These are phyloP conservation scores for Micromussa lordhowensis DNA, from an alignment of 92 coral and sea anemone genomes.

Conservation along the genomic window DNA sequence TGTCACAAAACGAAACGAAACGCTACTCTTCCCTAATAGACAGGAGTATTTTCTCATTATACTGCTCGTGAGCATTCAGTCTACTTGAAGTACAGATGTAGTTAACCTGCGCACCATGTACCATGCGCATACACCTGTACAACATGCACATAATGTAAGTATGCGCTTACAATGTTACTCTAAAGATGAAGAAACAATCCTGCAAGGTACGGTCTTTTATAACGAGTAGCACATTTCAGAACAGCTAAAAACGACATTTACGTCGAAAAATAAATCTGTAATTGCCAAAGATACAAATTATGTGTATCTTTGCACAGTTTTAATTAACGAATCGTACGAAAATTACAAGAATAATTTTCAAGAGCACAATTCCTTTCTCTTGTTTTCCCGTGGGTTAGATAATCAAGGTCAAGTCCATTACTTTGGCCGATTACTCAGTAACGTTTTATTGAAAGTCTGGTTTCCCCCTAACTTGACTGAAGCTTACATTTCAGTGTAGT, in stretches of 20 bases:
- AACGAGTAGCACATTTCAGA: neutral
- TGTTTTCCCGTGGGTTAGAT: neutral
- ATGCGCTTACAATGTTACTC: too few species aligned
- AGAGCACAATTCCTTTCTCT: neutral
- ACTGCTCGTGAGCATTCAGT: too few species aligned
- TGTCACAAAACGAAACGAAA: neutral
- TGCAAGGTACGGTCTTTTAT: neutral
- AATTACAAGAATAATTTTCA: neutral
- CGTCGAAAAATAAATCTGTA: neutral
- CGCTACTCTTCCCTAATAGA: neutral
- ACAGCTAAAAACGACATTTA: neutral
- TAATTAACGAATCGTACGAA: neutral
- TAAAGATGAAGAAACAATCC: too few species aligned
- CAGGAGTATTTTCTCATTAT: neutral
- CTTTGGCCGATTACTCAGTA: neutral
- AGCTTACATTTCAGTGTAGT: neutral
- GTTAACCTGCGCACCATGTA: neutral
- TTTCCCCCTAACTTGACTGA: neutral
- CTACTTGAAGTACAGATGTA: neutral
- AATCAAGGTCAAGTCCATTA: too few species aligned
- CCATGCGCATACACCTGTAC: neutral
- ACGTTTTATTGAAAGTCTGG: neutral
- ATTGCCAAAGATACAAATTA: neutral
- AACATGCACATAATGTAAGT: too few species aligned
- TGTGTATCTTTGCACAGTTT: neutral